Evolutionary conservation across 2,888 invertebrate species (phyloP).

Genomic region (Bellardia pandia): DNA sequence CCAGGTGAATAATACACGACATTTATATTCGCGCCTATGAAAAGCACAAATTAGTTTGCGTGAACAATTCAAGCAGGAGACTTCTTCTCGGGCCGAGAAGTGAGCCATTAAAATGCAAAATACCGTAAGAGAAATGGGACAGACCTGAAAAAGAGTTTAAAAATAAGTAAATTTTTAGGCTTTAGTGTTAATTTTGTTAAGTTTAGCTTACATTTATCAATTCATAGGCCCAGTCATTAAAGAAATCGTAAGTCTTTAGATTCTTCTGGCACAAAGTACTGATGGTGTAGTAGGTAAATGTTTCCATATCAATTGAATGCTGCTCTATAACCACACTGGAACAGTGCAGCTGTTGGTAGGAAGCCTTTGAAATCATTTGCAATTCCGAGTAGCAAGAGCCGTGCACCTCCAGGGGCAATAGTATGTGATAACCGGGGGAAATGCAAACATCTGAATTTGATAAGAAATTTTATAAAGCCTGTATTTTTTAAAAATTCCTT

Average conservation of each 20-base stretch:
- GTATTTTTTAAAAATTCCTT: neutral
- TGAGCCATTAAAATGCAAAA: constrained; percentile 83
- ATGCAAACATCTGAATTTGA: constrained; percentile 83
- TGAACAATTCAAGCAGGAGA: constrained; percentile 81
- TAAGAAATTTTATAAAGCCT: constrained; percentile 29
- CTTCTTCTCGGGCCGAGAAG: constrained; percentile 83
- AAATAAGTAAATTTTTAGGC: constrained; percentile 7
- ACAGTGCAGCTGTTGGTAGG: constrained; percentile 82
- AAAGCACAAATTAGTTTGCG: constrained; percentile 81
- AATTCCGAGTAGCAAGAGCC: constrained; percentile 84
- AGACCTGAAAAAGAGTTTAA: constrained; percentile 76
- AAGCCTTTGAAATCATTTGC: constrained; percentile 84
- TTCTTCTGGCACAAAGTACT: constrained; percentile 84
- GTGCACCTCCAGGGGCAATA: constrained; percentile 84
- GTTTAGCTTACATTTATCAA: constrained; percentile 79
- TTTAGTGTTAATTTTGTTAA: neutral
- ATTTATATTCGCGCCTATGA: constrained; percentile 83
- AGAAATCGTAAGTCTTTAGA: constrained; percentile 84
- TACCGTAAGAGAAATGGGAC: constrained; percentile 82
- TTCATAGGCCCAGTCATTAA: constrained; percentile 84
- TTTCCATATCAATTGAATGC: constrained; percentile 84
- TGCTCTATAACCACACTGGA: constrained; percentile 83
- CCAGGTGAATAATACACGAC: constrained; percentile 84
- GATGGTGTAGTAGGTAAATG: constrained; percentile 83
- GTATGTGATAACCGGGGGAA: constrained; percentile 84